Conservation (phyloP, 1,140 invertebrate genomes). For the Drosophila arizonae region DNA sequence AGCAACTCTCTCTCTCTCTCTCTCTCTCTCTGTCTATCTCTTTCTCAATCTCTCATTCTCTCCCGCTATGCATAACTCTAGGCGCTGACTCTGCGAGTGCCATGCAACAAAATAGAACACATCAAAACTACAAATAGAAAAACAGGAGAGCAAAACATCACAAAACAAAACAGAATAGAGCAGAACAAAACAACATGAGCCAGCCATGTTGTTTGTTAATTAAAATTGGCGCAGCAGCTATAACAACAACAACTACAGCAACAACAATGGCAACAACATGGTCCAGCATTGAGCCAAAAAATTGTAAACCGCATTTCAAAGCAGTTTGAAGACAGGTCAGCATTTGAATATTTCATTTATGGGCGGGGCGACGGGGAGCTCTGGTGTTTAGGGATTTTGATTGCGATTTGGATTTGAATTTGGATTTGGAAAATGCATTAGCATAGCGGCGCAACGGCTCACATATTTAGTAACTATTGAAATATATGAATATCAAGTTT, state of each 20-base stretch:
- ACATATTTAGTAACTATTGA: too few relatives aligned
- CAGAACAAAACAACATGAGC: constrained; percentile 59
- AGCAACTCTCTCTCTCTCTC: neutral
- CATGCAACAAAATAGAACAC: constrained; percentile 44
- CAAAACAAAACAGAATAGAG: constrained; percentile 3
- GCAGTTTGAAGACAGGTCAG: constrained; percentile 22
- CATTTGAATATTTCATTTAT: constrained; percentile 37
- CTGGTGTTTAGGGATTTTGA: constrained; percentile 2
- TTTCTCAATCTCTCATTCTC: too few relatives aligned
- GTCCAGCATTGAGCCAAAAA: constrained; percentile 13
- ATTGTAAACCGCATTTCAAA: constrained; percentile 27
- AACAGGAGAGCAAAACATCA: neutral
- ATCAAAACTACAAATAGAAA: constrained; percentile 49
- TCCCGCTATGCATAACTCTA: neutral
- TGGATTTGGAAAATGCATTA: too few relatives aligned
- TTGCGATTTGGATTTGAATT: neutral
- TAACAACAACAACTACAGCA: neutral
- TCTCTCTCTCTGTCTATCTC: too few relatives aligned
- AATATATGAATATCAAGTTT: too few relatives aligned
- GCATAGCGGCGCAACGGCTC: too few relatives aligned
- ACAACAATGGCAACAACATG: constrained; percentile 33
- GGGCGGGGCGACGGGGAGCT: neutral
- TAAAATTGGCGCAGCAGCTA: constrained; percentile 69
- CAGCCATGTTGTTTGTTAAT: constrained; percentile 74
- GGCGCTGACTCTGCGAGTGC: neutral